These are phyloP conservation scores for Puffinus mauretanicus DNA, from an alignment of 2,113 vertebrate species.

Conservation along the genomic window DNA sequence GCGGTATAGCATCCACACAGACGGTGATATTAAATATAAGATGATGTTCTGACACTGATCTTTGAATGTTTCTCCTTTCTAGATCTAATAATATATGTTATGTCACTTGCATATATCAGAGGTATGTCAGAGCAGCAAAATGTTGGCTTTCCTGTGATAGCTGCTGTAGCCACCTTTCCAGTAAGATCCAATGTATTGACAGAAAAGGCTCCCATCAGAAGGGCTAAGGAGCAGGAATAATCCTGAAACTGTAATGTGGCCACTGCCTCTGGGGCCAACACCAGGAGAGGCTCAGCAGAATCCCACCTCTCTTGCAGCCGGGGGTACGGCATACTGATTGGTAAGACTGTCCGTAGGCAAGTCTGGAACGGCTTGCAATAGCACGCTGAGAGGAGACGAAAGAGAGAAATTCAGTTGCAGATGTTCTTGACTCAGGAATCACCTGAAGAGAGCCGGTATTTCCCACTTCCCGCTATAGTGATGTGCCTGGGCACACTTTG, in stretches of 20 bases:
- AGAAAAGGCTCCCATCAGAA: not conserved
- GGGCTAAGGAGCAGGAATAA: not conserved
- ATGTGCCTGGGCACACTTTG: not conserved
- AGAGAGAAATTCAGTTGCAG: not conserved
- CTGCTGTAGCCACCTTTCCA: not conserved
- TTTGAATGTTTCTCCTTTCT: not conserved
- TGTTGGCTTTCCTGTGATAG: not conserved
- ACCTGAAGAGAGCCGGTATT: not conserved
- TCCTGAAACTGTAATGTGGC: not conserved
- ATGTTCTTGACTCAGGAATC: not conserved
- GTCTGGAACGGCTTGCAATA: not conserved
- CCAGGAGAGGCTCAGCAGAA: not conserved
- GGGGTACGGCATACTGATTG: rapidly evolving
- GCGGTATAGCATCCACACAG: not conserved
- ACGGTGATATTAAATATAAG: not conserved
- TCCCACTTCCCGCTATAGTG: not conserved
- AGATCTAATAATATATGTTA: not conserved
- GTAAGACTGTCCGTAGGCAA: not conserved
- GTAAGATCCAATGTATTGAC: not conserved
- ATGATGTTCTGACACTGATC: not conserved
- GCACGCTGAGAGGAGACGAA: not conserved
- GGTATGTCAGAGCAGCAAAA: not conserved
- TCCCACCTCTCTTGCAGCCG: not conserved
- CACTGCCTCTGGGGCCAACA: not conserved
- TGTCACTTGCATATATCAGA: not conserved